phyloP scores from a whole-genome alignment of 2,888 invertebrate species.

The Leptinotarsa rubiginosa region DNA sequence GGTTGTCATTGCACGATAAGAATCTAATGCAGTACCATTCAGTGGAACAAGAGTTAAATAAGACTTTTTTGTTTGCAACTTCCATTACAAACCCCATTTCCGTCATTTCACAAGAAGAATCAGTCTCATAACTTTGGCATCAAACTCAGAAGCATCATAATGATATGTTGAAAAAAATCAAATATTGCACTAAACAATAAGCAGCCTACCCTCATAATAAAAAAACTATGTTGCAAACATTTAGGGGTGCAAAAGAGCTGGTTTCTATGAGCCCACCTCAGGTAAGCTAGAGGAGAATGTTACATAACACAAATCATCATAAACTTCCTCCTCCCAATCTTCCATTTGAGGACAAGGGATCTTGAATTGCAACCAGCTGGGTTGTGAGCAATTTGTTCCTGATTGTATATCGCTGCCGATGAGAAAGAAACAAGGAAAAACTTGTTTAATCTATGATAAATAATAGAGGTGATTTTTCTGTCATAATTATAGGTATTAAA shows the following conservation, averaged over 20 bases:
- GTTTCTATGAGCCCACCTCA: constrained; percentile 70
- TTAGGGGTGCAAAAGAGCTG: constrained; percentile 10
- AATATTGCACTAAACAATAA: too few relatives aligned
- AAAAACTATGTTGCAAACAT: constrained; percentile 15
- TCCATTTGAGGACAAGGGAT: constrained; percentile 73
- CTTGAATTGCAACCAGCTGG: constrained; percentile 76
- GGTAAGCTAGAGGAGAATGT: constrained; percentile 78
- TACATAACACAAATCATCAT: constrained; percentile 90
- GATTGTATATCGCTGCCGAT: constrained; percentile 41
- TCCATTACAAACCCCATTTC: too few relatives aligned
- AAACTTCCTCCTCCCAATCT: constrained; percentile 83
- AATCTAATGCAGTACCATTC: too few relatives aligned
- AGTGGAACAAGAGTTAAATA: too few relatives aligned
- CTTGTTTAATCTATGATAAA: constrained; percentile 11
- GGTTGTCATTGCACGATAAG: too few relatives aligned
- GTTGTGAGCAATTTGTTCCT: constrained; percentile 61
- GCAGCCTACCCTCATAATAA: neutral
- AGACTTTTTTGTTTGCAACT: too few relatives aligned
- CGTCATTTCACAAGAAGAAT: constrained; percentile 25
- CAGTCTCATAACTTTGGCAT: constrained; percentile 25
- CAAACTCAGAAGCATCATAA: neutral
- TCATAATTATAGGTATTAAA: neutral
- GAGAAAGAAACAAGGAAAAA: constrained; percentile 25
- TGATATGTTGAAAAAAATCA: too few relatives aligned
- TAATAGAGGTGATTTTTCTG: constrained; percentile 3